Evolutionary conservation across 2,888 invertebrate species (phyloP), one percentile per base, ranked within the genome.

Genomic region (Trimorus sp.): DNA sequence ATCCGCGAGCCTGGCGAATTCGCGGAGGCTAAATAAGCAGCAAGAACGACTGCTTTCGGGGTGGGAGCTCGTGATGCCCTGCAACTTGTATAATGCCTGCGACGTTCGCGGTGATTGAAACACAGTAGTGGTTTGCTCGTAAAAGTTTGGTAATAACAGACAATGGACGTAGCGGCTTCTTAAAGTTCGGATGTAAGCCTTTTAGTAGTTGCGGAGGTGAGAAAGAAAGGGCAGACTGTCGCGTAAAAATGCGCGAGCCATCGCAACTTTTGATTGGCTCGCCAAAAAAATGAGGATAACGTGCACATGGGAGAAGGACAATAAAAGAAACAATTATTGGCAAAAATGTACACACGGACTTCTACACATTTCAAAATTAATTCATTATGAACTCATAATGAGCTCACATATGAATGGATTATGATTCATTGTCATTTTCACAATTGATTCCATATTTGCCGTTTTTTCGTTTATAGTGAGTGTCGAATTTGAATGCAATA

Each of bases 131-230:
- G 78, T 71, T 78, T 65, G 70, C 70, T 59, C 74, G 83, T 84
- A 83, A 86, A 89, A 89, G 86, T 89, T 89, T 88, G 60, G 85
- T 86, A 87, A 89, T 88, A 89, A 89, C 84, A 85, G 79, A 83
- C 84, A 84, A 86, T 86, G 83, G 84, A 71, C 75, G 65, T 69
- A 68, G 60, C 51, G 66, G 78, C 81, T 81, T 75, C 73, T 79
- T 81, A 73, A 79, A 83, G 62, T 81, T 81, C 16, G 66, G 66
- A 65, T 74, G 56, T 77, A 75, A 79, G 81, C 78, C 79, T 80
- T 71, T 78, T 49, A 65, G 66, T 76, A 83, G 71, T 79, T 82
- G 69, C 59, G 14, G 48, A 81, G 79, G 79, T 82, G 76, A 79
- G 62, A 82, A 82, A 65, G 79, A 60, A 62, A 62, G 37, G 60